Percentiles rank a stretch among this genome's conserved stretches.
Conservation (phyloP, 2,888 invertebrate genomes). For the Autographa pulchrina region DNA sequence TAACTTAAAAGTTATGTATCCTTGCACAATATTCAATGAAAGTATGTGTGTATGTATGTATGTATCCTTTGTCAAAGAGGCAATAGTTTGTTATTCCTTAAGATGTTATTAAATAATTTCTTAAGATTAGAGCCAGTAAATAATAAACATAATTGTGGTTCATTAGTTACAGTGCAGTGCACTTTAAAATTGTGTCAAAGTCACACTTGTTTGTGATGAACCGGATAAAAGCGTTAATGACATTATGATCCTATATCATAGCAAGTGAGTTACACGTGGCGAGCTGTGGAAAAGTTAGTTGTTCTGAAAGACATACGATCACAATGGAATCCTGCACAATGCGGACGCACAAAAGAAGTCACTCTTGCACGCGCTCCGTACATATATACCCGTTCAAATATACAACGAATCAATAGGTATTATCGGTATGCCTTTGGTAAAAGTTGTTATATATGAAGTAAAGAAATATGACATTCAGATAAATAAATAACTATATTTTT, state of each 20-base stretch:
- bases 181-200: neutral
- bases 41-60: no score
- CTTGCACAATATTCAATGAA: no score
- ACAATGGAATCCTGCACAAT: slow-evolving; percentile 28
- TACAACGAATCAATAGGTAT: neutral
- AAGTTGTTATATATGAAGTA: no score
- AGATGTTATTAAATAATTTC: no score
- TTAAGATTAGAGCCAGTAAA: no score
- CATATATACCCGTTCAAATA: neutral
- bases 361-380: slow-evolving; percentile 5
- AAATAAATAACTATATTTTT: no score
- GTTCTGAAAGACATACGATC: slow-evolving; percentile 11
- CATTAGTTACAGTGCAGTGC: no score
- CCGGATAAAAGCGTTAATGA: neutral
- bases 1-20: no score
- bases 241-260: neutral
- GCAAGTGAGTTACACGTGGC: slow-evolving; percentile 22
- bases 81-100: no score
- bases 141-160: no score
- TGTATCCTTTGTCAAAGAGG: no score
- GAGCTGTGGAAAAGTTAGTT: neutral
- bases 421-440: neutral
- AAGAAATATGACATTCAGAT: no score
- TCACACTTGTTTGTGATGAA: neutral
- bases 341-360: slow-evolving; percentile 24